Evolutionary conservation across 1,140 invertebrate genomes (phyloP), one percentile per base, ranked within the genome.

Genomic region (Drosophila eugracilis): DNA sequence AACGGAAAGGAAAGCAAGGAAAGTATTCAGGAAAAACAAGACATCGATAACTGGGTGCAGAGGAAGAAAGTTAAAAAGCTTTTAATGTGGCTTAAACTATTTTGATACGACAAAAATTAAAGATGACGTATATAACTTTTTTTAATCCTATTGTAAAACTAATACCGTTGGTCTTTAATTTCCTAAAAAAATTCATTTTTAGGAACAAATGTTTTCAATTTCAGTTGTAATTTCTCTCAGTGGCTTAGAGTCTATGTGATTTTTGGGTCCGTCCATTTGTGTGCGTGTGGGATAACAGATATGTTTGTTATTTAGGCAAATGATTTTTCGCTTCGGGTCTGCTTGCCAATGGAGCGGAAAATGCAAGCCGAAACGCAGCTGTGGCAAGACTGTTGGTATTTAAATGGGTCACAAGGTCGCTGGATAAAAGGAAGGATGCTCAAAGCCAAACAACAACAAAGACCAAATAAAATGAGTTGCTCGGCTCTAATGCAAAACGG

Each of bases 291-390:
- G 32, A 22, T 15, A 76, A 47, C 55, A 65, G 72, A 57, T 77
- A 63, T 84, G 73, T 66, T 75, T 67, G 36, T 72, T 84, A 57
- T 84, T 83, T 65, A 48, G 65, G 47, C 62, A 83, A 83, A 84
- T 72, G 57, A 72, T 81, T 79, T 58, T 55, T 42, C 39, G 41
- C 19, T 71, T 28, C 12, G 47, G 63, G 28, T n/a, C 32, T 32
- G n/a, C 28, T 10, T 36, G 54, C 54, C 55, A 75, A 67, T 75
- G 60, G 36, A 59, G 39, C 53, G 59, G 37, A 41, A 66, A 72
- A 50, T 71, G 66, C 67, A 71, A 44, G 22, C 24, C 24, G 10
- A 19, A 14, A 12, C 65, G 44, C 67, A 72, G 67, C 52, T 72
- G 67, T 71, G 66, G 19, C 34, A 42, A 53, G 70, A 48, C 12